Evolutionary conservation across 2,797 vertebrate species (phyloP), one percentile per base, ranked within the genome.

Genomic region (Pangasius macronema): DNA sequence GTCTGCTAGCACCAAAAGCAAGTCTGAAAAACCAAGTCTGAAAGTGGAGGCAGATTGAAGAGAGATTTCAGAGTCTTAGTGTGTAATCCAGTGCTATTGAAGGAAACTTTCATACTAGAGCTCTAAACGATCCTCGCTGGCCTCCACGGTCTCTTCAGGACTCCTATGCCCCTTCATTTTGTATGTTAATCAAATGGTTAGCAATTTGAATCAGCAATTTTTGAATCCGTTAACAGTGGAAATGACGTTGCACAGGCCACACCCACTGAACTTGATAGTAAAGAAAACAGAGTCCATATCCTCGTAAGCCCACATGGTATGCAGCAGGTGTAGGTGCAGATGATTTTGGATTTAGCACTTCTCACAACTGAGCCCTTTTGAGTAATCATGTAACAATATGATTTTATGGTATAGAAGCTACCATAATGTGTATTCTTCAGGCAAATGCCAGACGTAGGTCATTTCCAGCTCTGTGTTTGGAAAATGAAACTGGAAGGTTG

Each of bases 81-180:
- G 36, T 51, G 59, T 84, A 75, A 82, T 33, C 27, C 61, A 68
- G 82, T 24, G 33, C 27, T 55, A 68, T 49, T 65, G 36, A 89
- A 87, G 63, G 13, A 73, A 30, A 53, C 67, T 68, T 81, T 79
- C 53, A 55, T 30, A 33, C 55, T 82, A n/a, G n/a, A 33, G 75
- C n/a, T 53, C n/a, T 85, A 18, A 87, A 57, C 79, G 4, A 88
- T 92, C 36, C 90, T 94, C 89, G 80, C 76, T 90, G 89, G 77
- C 89, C 76, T 24, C 72, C 1, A 82, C 89, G 88, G 87, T 83
- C 85, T 90, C 88, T 90, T 85, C 88, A 88, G 91, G 91, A 91
- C 39, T n/a, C 36, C 27, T 18, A 65, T 18, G 20, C n/a, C 0
- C 30, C 11, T 36, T 79, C n/a, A 79, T 57, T 36, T 36, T 79